phyloP scores from a whole-genome alignment of 2,888 invertebrate genomes.

The Apoda limacodes region DNA sequence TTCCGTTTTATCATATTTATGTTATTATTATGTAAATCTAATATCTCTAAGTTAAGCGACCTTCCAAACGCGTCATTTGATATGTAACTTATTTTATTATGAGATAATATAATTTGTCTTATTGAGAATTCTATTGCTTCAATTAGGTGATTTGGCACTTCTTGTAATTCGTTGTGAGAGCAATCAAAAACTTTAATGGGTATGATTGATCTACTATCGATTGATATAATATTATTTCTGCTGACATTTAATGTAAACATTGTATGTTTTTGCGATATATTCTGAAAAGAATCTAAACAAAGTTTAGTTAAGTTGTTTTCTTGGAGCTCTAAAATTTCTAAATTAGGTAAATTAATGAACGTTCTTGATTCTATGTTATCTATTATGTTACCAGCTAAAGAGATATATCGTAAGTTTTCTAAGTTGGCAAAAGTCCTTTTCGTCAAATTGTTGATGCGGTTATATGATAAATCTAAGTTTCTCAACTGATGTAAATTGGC shows the following conservation, averaged over 20 bases:
- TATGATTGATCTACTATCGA: slow-evolving; percentile 61
- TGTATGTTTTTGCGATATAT: slow-evolving; percentile 73
- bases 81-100: slow-evolving; percentile 78
- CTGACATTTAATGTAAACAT: slow-evolving; percentile 83
- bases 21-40: slow-evolving; percentile 80
- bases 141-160: slow-evolving; percentile 75
- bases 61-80: slow-evolving; percentile 82
- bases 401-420: slow-evolving; percentile 82
- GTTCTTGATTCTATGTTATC: slow-evolving; percentile 78
- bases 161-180: slow-evolving; percentile 74
- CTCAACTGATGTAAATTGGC: slow-evolving; percentile 78
- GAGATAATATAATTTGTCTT: slow-evolving; percentile 77
- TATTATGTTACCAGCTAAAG: slow-evolving; percentile 86
- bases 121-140: slow-evolving; percentile 73
- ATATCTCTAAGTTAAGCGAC: slow-evolving; percentile 75
- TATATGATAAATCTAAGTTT: slow-evolving; percentile 82
- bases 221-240: slow-evolving; percentile 70
- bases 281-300: slow-evolving; percentile 75
- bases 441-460: slow-evolving; percentile 78
- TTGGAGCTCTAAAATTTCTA: slow-evolving; percentile 84
- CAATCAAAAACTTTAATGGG: slow-evolving; percentile 78
- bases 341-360: slow-evolving; percentile 79
- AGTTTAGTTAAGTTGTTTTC: slow-evolving; percentile 80
- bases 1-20: slow-evolving; percentile 78
- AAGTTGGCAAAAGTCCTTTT: slow-evolving; percentile 81